phyloP scores from a whole-genome alignment of 1,140 invertebrate genomes.

The Semibalanus balanoides region DNA sequence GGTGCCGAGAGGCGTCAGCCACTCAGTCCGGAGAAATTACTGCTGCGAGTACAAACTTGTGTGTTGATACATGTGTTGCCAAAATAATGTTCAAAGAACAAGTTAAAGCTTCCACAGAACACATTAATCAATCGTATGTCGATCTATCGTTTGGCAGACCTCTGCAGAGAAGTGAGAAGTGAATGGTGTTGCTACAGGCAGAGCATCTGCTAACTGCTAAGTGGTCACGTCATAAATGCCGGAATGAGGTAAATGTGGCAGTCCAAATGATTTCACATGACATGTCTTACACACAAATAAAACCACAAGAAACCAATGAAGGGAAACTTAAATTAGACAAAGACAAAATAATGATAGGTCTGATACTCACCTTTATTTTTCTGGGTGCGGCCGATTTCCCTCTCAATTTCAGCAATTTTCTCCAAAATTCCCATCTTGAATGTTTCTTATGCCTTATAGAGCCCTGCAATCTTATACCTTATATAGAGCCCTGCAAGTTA shows the following conservation, averaged over 20 bases:
- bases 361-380: conserved; percentile 97
- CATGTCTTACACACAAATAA: conserved; percentile 9
- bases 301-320: not conserved
- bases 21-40: not conserved
- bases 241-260: too few relatives aligned
- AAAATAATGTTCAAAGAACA: conserved; percentile 9
- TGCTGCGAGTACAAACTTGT: not conserved
- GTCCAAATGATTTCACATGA: too few relatives aligned
- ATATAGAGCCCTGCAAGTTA: too few relatives aligned
- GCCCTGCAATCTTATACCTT: too few relatives aligned
- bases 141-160: too few relatives aligned
- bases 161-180: too few relatives aligned
- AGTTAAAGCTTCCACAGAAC: conserved; percentile 9
- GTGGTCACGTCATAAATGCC: too few relatives aligned
- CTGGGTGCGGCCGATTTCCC: conserved; percentile 94
- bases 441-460: too few relatives aligned
- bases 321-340: not conserved
- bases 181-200: too few relatives aligned
- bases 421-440: conserved; percentile 90
- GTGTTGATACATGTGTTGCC: conserved; percentile 16
- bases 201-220: too few relatives aligned
- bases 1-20: conserved; percentile 1
- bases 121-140: conserved; percentile 6
- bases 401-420: conserved; percentile 95
- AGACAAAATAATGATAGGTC: too few relatives aligned